These are phyloP conservation scores for Orius insidiosus DNA, from an alignment of 1,140 invertebrate genomes.

Conservation along the genomic window DNA sequence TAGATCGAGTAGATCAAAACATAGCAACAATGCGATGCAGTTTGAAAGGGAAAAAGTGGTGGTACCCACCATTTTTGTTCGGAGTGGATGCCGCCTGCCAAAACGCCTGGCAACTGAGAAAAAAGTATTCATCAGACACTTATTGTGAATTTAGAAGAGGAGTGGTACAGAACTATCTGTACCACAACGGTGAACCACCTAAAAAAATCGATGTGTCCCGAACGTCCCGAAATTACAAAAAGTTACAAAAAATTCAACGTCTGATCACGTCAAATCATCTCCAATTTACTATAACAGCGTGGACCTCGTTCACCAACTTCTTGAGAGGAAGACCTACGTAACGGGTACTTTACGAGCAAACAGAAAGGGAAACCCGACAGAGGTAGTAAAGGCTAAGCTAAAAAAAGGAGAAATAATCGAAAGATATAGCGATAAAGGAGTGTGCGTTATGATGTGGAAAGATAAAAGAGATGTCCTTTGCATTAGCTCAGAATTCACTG, in stretches of 20 bases:
- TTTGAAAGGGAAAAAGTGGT: constrained; percentile 5
- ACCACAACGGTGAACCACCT: not conserved
- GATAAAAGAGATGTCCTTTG: constrained; percentile 20
- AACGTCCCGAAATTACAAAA: no score
- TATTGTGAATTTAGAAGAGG: constrained; percentile 1
- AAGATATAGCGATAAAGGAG: constrained; percentile 12
- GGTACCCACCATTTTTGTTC: constrained; percentile 1
- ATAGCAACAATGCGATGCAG: no score
- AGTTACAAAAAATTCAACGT: no score
- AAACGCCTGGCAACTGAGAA: constrained; percentile 1
- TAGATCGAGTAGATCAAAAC: no score
- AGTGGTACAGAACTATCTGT: constrained; percentile 3
- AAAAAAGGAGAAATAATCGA: constrained; percentile 17
- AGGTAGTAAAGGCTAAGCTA: constrained; percentile 16
- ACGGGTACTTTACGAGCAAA: constrained; percentile 15
- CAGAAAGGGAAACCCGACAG: constrained; percentile 13
- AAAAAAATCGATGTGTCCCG: not conserved
- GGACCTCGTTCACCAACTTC: no score
- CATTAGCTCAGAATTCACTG: constrained; percentile 17
- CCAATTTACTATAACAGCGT: no score
- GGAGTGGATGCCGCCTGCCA: constrained; percentile 4
- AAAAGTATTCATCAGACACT: not conserved
- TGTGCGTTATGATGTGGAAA: constrained; percentile 20
- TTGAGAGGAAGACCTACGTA: constrained; percentile 15
- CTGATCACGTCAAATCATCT: no score